Percentiles rank a stretch among this genome's conserved stretches.
phyloP scores from a whole-genome alignment of 2,888 invertebrate species.

The Agrilus biguttatus region DNA sequence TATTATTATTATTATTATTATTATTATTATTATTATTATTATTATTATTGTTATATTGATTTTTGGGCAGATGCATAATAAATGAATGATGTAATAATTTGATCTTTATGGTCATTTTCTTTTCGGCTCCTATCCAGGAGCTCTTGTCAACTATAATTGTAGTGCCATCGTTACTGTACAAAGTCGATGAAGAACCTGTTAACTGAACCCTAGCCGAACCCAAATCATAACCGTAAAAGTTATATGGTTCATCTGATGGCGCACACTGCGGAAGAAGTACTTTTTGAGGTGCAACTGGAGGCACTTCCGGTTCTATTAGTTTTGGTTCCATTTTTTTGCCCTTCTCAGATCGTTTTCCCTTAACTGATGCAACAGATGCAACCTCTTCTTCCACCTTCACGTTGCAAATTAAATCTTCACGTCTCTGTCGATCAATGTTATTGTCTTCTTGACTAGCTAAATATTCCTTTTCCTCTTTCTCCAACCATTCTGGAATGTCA shows the following conservation, averaged over 20 bases:
- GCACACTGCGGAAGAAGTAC: neutral
- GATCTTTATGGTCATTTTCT: slow-evolving; percentile 3
- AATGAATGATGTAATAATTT: slow-evolving; percentile 1
- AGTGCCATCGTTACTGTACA: slow-evolving; percentile 6
- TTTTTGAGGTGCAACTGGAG: neutral
- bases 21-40: slow-evolving; percentile 1
- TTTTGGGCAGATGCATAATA: slow-evolving; percentile 1
- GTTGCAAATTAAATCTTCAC: too few relatives aligned
- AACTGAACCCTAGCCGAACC: slow-evolving; percentile 3
- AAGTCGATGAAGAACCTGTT: slow-evolving; percentile 5
- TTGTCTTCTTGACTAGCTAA: too few relatives aligned
- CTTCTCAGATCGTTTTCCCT: too few relatives aligned
- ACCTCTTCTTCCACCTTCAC: too few relatives aligned
- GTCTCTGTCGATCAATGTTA: too few relatives aligned
- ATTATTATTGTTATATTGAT: too few relatives aligned
- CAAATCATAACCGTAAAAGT: slow-evolving; percentile 7
- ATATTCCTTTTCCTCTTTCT: too few relatives aligned
- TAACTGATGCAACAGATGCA: too few relatives aligned
- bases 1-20: too few relatives aligned
- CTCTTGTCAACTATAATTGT: slow-evolving; percentile 6
- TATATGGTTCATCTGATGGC: slow-evolving; percentile 1
- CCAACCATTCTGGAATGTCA: too few relatives aligned
- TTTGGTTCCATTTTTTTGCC: too few relatives aligned
- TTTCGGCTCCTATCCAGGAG: slow-evolving; percentile 1
- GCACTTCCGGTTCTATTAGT: neutral